A percentile compares a stretch with the other conserved stretches of the same genome.
phyloP scores from a whole-genome alignment of 1,140 invertebrate species.

The Hycleus cichorii region DNA sequence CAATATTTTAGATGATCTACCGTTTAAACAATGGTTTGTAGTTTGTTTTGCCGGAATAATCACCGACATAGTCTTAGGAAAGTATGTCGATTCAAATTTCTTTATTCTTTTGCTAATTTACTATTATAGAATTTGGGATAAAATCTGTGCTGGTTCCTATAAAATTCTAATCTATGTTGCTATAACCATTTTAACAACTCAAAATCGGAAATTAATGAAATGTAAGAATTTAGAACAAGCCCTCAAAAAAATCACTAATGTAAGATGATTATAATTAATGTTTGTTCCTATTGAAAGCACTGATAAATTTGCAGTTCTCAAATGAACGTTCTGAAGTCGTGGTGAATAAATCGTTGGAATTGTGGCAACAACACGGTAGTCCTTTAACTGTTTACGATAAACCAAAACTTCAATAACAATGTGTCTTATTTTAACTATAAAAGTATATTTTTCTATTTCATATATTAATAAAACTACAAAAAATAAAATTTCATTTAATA shows the following conservation, averaged over 20 bases:
- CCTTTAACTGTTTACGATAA: conserved; percentile 35
- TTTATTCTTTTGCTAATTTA: conserved; percentile 30
- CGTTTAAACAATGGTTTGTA: conserved; percentile 67
- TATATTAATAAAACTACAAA: too few relatives aligned
- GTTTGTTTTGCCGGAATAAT: conserved; percentile 73
- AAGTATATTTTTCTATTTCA: background rate
- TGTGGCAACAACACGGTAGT: conserved; percentile 60
- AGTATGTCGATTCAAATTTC: conserved; percentile 45
- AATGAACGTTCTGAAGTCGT: conserved; percentile 68
- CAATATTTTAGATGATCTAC: conserved; percentile 50
- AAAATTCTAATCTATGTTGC: conserved; percentile 74
- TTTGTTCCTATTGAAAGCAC: too few relatives aligned
- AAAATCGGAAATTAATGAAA: conserved; percentile 56
- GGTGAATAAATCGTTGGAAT: conserved; percentile 70
- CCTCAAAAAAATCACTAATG: conserved; percentile 57
- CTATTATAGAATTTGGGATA: conserved; percentile 71
- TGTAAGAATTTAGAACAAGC: conserved; percentile 53
- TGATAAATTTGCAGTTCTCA: conserved; percentile 51
- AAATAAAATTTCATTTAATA: too few relatives aligned
- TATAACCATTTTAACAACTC: conserved; percentile 61
- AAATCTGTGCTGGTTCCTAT: conserved; percentile 73
- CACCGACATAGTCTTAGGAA: conserved; percentile 61
- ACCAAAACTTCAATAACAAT: conserved; percentile 23
- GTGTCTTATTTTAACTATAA: conserved; percentile 8
- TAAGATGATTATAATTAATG: conserved; percentile 38